Evolutionary conservation across 1,140 invertebrate genomes (phyloP), one percentile per base, ranked within the genome.

Genomic region (Panagrolaimus sp.): DNA sequence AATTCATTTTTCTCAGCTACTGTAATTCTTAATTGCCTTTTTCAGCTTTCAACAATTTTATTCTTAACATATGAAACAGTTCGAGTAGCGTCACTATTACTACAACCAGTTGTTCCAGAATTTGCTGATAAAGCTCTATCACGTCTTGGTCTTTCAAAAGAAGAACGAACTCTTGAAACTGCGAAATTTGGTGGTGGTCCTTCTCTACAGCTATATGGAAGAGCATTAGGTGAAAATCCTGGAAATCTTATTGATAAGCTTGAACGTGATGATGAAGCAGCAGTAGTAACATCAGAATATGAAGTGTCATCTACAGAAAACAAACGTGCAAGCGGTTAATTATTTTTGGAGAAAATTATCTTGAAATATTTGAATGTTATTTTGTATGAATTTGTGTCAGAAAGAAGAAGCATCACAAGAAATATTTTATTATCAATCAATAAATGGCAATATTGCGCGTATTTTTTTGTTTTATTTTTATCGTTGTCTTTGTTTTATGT

Each of bases 71-170:
- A 96, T 82, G 93, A 97, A 85, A 89, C 89, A 1, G 82, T 92
- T 23, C 87, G 92, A 78, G 87, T 92, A 31, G 87, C 87, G 74
- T 88, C 87, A 25, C 88, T 95, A 67, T 86, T 91, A 23, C 84
- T 96, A 23, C 88, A 89, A 75, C 94, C 95, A 1, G 88, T 97
- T 38, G 87, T 93, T 63, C 95, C 95, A 11, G 85, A 86, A 61
- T 77, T 72, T 65, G 65, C 78, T 7, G 44, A 72, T 13, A 62
- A 64, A 20, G 66, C 51, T 25, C 63, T 79, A 7, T 27, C 46
- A 38, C 43, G 71, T n/a, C 38, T 73, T 13, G 71, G 71, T 42
- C 13, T 73, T 0, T 16, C 72, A 23, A n/a, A 69, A 4, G n/a
- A 57, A 14, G 71, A 73, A 46, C 13, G 64, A 38, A 31, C 57